Percentiles rank a stretch among this genome's conserved stretches.
Evolutionary conservation across 2,113 vertebrate species (phyloP).

Genomic region (cat (Felis catus)): F.catus_Fca126_mat1.0 CM031415.1:141984501-141985000

Average conservation of each 20-base stretch:
- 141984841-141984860: background rate
- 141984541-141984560: background rate
- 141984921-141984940: background rate
- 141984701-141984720: background rate
- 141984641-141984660: background rate
- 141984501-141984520: conserved; percentile 48
- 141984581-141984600: conserved; percentile 49
- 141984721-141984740: background rate
- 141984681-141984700: background rate
- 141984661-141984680: background rate
- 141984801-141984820: conserved; percentile 32
- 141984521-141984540: background rate
- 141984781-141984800: conserved; percentile 3
- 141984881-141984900: no score
- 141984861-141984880: background rate
- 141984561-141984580: background rate
- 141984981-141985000: background rate
- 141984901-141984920: no score
- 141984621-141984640: background rate
- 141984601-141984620: conserved; percentile 21
- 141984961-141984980: background rate
- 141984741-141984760: background rate
- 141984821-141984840: conserved; percentile 24
- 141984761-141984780: conserved; percentile 7
- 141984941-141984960: background rate